These are phyloP conservation scores for Syrmaticus mikado DNA, from an alignment of 2,113 vertebrate genomes.

Conservation along the genomic window DNA sequence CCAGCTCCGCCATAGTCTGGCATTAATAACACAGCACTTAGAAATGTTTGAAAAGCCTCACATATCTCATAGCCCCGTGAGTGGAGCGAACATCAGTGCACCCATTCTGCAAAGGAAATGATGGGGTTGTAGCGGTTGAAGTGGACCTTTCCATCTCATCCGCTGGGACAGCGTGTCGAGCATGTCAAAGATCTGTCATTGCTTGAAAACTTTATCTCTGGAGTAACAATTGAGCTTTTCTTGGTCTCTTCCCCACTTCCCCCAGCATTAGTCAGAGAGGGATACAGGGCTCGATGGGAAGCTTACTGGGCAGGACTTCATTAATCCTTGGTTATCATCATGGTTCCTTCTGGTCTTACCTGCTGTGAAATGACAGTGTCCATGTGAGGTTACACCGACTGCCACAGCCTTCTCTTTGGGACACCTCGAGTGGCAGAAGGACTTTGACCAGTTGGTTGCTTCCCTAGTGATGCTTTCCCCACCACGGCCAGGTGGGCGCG, in stretches of 20 bases:
- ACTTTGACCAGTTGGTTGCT: background rate
- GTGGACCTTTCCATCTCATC: background rate
- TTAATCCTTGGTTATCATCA: background rate
- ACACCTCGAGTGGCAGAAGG: background rate
- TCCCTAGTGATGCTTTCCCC: background rate
- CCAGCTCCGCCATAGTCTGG: constrained; percentile 21
- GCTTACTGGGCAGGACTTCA: background rate
- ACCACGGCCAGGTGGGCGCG: background rate
- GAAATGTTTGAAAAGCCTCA: constrained; percentile 26
- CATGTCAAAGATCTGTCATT: background rate
- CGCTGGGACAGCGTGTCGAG: rapidly evolving
- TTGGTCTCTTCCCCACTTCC: background rate
- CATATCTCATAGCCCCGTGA: background rate
- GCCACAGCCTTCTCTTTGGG: background rate
- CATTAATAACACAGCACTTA: constrained; percentile 28
- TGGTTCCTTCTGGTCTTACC: background rate
- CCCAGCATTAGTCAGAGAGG: background rate
- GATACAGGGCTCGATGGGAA: background rate
- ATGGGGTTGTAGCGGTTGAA: background rate
- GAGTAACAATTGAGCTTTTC: background rate
- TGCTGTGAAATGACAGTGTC: background rate
- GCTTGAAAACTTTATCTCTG: background rate
- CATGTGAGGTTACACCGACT: background rate
- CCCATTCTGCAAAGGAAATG: background rate
- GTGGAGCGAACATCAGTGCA: background rate